phyloP scores from a whole-genome alignment of 2,888 invertebrate species.

The Mactromeris polynyma region DNA sequence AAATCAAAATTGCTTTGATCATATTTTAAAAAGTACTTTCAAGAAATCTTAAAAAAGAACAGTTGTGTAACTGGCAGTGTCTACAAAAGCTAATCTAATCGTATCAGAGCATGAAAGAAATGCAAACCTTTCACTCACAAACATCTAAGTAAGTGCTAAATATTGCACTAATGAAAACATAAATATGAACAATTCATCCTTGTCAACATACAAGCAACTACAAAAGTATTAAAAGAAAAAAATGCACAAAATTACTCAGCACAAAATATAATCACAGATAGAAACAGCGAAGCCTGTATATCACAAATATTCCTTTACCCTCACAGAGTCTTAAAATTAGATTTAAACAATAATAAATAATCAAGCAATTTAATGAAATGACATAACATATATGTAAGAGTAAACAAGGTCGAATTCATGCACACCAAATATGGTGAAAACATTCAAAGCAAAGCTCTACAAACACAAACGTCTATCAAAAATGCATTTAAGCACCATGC shows the following conservation, averaged over 20 bases:
- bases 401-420: no score
- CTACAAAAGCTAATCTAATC: not conserved
- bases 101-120: not conserved
- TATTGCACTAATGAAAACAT: slow-evolving; percentile 19
- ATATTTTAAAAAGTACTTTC: not conserved
- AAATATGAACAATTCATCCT: not conserved
- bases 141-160: not conserved
- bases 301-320: not conserved
- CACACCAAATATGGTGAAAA: not conserved
- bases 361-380: no score
- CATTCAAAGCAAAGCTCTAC: not conserved
- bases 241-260: not conserved
- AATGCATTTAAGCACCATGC: slow-evolving; percentile 1
- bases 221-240: not conserved
- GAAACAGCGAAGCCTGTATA: not conserved
- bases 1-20: not conserved
- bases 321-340: not conserved
- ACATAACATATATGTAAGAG: no score
- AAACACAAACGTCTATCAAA: not conserved
- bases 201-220: not conserved
- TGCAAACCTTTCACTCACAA: not conserved
- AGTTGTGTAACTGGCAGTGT: not conserved
- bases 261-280: not conserved
- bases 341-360: no score
- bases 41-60: not conserved